Base-by-base conservation (phyloP, 2,888 invertebrate species). In the Sarcophaga rosellei region DNA sequence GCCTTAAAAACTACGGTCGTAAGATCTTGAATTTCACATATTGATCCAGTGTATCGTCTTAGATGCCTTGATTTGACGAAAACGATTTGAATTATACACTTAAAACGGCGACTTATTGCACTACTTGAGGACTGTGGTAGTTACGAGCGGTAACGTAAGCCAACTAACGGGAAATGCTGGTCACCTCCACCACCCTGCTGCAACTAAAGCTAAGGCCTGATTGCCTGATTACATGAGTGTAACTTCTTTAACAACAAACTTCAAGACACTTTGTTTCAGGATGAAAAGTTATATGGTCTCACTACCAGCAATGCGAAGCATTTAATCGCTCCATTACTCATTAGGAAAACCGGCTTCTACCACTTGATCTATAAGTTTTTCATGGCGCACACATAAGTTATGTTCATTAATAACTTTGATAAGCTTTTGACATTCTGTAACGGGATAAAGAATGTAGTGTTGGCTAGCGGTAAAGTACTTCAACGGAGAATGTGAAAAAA, bases 221-320 rank as follows among this genome's bases (percentile, higher is more conserved):
- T 94, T 99, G 99, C 90, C 99, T 96, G 95, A 94, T 98, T 99
- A 94, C 99, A 99, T 0, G 98, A 98, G 94, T 99, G 98, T 82
- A 98, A 98, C 94, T 99, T 99, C 0, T 97, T 97, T 91, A 99
- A 95, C 90, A 99, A 94, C 90, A 99, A 95, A 90, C 99, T 97
- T 98, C 83, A 99, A 95, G 81, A 99, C 98, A 94, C 99, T 99
- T 94, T 99, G 99, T 94, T 99, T 99, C 99, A 99, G 99, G 86
- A 99, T 99, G 94, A 99, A 99, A 88, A 99, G 99, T 94, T 99
- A 99, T 94, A 99, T 99, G 95, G 99, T 99, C 94, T 99, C 99
- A 90, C 99, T 99, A 90, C 99, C 99, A 89, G 98, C 95, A 89
- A 99, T 96, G 88, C 98, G 96, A 81, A 99, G 95, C 65, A 99